Base-by-base conservation (phyloP, 2,113 vertebrate species). In the Colaptes auratus region DNA sequence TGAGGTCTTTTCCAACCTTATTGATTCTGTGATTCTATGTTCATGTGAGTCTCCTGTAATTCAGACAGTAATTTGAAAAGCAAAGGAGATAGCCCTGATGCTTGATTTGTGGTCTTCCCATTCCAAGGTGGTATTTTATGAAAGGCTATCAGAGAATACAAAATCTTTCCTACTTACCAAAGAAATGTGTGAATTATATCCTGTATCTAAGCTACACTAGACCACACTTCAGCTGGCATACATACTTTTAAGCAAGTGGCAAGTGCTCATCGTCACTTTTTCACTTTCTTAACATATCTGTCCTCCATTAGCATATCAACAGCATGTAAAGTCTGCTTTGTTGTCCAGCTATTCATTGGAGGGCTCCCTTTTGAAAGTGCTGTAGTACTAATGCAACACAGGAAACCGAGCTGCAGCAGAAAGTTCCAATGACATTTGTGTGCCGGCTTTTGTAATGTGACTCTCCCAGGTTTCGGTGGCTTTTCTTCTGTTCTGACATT, bases 401-500 rank as follows among this genome's bases (percentile, higher is more conserved):
- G 46, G 20, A 77, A 83, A 88, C 64, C 30, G 67, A 88, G 66
- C 27, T 58, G 35, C 87, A 93, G 63, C 36, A 92, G 61, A 83
- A 88, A 81, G 61, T 56, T 59, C 81, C 7, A 27, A 66, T 73
- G 71, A 76, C 58, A 64, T 92, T 78, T 64, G 28, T 95, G 42
- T 91, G 58, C 69, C 56, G 79, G 76, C 76, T 88, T 86, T 93
- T 73, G 80, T 71, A 82, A 77, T 71, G 64, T 90, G 85, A 33
- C 60, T 88, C 53, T 86, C 86, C 25, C 60, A 64, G 52, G 36
- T 81, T 96, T 82, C 55, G 55, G 64, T 8, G 36, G 56, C n/a
- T 31, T 93, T 80, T 96, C 86, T 86, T 91, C 65, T 71, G 6
- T 77, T 80, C 61, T 94, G 93, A 74, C 82, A 77, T 42, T 90